A percentile compares a stretch with the other conserved stretches of the same genome.
Evolutionary conservation across 2,113 vertebrate species (phyloP).

Genomic region (Actenoides hombroni): DNA sequence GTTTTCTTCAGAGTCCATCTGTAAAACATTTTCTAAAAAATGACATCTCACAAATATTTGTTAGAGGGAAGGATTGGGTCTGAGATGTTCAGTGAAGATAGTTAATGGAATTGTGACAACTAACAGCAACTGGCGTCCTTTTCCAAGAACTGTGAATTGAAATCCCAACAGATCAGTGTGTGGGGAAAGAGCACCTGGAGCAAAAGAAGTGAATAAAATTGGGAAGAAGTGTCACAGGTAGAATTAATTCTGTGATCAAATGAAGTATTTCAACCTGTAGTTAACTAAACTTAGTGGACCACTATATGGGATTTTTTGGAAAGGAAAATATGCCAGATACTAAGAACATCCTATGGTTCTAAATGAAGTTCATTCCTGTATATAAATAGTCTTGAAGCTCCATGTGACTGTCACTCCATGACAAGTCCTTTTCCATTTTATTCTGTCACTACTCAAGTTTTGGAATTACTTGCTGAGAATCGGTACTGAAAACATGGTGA

Average conservation of each 20-base stretch:
- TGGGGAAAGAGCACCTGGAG: neutral
- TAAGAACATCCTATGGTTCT: neutral
- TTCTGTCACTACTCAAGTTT: neutral
- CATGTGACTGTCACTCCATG: neutral
- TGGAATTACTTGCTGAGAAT: neutral
- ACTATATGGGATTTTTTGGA: neutral
- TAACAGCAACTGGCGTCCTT: neutral
- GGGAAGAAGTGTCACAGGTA: neutral
- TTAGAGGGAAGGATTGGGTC: neutral
- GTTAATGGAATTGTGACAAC: slow-evolving; percentile 6
- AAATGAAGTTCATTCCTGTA: neutral
- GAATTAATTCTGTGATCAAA: neutral
- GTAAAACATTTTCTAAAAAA: slow-evolving; percentile 22
- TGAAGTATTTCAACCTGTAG: neutral
- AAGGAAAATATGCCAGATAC: neutral
- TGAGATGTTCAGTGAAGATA: slow-evolving; percentile 5
- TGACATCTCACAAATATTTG: slow-evolving; percentile 17
- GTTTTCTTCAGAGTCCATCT: slow-evolving; percentile 65
- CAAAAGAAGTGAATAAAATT: neutral
- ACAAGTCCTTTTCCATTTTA: neutral
- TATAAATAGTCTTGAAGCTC: neutral
- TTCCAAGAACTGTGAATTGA: neutral
- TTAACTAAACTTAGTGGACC: neutral
- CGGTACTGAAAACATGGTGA: neutral
- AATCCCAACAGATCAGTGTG: neutral